Evolutionary conservation across 2,888 invertebrate species (phyloP).

Genomic region (Plebejus anna): DNA sequence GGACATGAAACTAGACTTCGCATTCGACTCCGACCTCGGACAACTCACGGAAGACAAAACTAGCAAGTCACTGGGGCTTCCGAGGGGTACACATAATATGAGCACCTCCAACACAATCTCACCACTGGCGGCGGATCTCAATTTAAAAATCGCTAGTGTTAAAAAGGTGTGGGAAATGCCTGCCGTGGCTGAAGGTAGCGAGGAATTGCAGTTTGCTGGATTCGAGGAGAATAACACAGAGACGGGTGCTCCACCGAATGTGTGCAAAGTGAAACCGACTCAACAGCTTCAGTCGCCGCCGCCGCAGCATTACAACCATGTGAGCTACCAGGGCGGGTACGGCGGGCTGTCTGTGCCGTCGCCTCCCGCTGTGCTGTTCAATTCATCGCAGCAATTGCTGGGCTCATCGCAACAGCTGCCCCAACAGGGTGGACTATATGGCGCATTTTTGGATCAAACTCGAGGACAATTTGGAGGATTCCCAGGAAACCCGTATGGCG

Average conservation of each 20-base stretch:
- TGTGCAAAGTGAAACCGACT: constrained; percentile 91
- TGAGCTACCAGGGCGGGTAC: constrained; percentile 87
- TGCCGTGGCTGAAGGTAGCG: constrained; percentile 81
- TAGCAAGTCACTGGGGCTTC: constrained; percentile 69
- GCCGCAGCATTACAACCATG: constrained; percentile 83
- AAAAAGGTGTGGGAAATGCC: constrained; percentile 94
- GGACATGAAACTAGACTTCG: constrained; percentile 95
- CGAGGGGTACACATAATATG: constrained; percentile 81
- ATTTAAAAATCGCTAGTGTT: constrained; percentile 95
- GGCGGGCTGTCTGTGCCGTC: constrained; percentile 91
- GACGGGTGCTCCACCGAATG: constrained; percentile 82
- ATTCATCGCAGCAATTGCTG: constrained; percentile 84
- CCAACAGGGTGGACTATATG: constrained; percentile 88
- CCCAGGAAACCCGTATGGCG: constrained; percentile 84
- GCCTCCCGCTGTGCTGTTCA: constrained; percentile 90
- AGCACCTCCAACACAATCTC: constrained; percentile 87
- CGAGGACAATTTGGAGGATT: constrained; percentile 90
- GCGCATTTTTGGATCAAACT: constrained; percentile 88
- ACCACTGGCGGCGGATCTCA: constrained; percentile 92
- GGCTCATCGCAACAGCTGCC: constrained; percentile 81
- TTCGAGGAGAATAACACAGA: constrained; percentile 70
- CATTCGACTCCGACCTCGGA: constrained; percentile 90
- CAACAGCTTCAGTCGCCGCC: constrained; percentile 88
- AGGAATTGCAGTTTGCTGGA: constrained; percentile 70
- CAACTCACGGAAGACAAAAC: constrained; percentile 87